A percentile compares a stretch with the other conserved stretches of the same genome.
Conservation (phyloP, 2,888 invertebrate species). For the Hymenopus coronatus region DNA sequence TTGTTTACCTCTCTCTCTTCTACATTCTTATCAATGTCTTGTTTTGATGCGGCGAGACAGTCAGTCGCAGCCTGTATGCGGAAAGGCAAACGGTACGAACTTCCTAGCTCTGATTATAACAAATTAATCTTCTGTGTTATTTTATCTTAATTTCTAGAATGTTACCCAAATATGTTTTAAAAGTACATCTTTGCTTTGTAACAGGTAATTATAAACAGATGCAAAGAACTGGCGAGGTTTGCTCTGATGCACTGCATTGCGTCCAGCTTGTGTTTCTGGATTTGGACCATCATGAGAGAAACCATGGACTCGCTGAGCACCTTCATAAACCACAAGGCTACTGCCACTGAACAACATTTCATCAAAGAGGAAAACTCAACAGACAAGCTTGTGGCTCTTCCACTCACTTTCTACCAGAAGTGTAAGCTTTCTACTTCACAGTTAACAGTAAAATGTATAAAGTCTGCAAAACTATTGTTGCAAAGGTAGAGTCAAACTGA, state of each 20-base stretch:
- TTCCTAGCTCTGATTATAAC: background rate
- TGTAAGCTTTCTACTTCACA: constrained; percentile 5
- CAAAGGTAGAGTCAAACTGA: too few relatives aligned
- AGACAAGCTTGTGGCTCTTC: constrained; percentile 41
- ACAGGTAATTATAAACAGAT: constrained; percentile 59
- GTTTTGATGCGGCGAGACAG: too few relatives aligned
- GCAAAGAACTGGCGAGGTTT: constrained; percentile 61
- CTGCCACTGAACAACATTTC: constrained; percentile 20
- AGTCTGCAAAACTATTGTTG: too few relatives aligned
- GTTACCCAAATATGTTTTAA: background rate
- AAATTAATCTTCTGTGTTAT: background rate
- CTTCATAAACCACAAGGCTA: constrained; percentile 42
- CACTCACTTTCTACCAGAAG: constrained; percentile 41
- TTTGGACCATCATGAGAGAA: constrained; percentile 73
- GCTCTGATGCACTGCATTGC: constrained; percentile 79
- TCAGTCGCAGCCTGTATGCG: too few relatives aligned
- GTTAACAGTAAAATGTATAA: too few relatives aligned
- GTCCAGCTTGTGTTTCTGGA: constrained; percentile 76
- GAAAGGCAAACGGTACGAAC: too few relatives aligned
- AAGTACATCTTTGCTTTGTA: constrained; percentile 15
- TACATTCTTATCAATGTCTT: too few relatives aligned
- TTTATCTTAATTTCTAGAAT: background rate
- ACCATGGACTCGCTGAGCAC: constrained; percentile 61
- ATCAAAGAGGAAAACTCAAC: constrained; percentile 22
- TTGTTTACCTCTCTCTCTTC: too few relatives aligned